Evolutionary conservation across 2,888 invertebrate genomes (phyloP).

Genomic region (Lydus trimaculatus): DNA sequence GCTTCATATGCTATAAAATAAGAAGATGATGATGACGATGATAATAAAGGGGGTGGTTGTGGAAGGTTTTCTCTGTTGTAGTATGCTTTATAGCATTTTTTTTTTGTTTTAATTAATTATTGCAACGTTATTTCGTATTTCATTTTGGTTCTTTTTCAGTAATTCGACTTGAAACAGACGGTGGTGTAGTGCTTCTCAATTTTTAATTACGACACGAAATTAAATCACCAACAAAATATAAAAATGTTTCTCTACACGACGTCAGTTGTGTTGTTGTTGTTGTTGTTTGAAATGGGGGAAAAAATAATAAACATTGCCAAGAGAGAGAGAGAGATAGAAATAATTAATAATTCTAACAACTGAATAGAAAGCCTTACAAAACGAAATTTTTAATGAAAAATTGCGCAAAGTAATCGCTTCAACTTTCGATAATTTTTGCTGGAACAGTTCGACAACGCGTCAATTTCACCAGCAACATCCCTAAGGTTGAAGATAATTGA

Average conservation of each 20-base stretch:
- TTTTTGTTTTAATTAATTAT: too few relatives aligned
- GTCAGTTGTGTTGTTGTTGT: not conserved
- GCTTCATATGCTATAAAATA: slow-evolving; percentile 48
- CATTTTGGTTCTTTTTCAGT: not conserved
- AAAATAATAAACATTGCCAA: not conserved
- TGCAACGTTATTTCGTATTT: slow-evolving; percentile 20
- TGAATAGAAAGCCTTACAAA: too few relatives aligned
- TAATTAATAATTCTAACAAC: too few relatives aligned
- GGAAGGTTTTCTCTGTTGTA: not conserved
- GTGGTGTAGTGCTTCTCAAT: not conserved
- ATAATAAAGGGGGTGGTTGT: not conserved
- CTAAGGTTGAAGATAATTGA: slow-evolving; percentile 20
- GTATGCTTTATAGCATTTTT: slow-evolving; percentile 16
- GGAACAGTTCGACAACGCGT: not conserved
- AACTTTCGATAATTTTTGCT: not conserved
- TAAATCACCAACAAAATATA: not conserved
- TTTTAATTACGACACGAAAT: not conserved
- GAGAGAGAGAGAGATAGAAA: too few relatives aligned
- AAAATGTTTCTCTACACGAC: slow-evolving; percentile 6
- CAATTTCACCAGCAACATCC: not conserved
- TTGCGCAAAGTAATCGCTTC: not conserved
- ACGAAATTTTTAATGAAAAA: too few relatives aligned
- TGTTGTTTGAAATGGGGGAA: not conserved
- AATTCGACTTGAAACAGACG: not conserved
- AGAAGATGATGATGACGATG: slow-evolving; percentile 28